Percentiles rank a stretch among this genome's conserved stretches.
Evolutionary conservation across 1,140 invertebrate species (phyloP).

Genomic region (Sycophila sp.): DNA sequence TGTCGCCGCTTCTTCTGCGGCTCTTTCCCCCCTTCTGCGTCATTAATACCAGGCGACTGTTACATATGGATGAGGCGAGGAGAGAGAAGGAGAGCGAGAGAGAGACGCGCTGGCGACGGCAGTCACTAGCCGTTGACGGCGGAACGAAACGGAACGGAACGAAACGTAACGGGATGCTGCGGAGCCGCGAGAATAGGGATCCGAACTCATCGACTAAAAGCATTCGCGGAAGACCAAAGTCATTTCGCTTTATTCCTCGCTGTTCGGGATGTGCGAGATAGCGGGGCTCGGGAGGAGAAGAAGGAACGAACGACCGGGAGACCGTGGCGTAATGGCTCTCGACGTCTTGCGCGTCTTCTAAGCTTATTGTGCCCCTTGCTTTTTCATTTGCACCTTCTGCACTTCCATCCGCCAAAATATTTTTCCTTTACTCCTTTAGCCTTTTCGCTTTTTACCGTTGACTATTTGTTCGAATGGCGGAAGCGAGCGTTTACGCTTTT

Average conservation of each 20-base stretch:
- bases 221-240: conserved; percentile 60
- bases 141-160: conserved; percentile 55
- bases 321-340: neutral
- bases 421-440: too few relatives aligned
- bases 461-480: too few relatives aligned
- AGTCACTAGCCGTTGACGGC: conserved; percentile 45
- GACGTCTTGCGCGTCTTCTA: neutral
- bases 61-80: conserved; percentile 65
- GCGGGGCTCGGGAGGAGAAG: too few relatives aligned
- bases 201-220: conserved; percentile 67
- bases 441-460: too few relatives aligned
- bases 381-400: neutral
- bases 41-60: conserved; percentile 67
- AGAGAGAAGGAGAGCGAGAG: conserved; percentile 30
- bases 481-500: too few relatives aligned
- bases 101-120: neutral
- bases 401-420: too few relatives aligned
- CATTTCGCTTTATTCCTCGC: conserved; percentile 54
- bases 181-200: conserved; percentile 53
- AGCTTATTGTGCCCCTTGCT: neutral
- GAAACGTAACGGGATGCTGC: conserved; percentile 55
- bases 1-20: conserved; percentile 29
- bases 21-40: conserved; percentile 45
- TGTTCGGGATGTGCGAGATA: conserved; percentile 31
- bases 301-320: neutral